Conservation (phyloP, 1,140 invertebrate genomes). For the Bacillus rossius region DNA sequence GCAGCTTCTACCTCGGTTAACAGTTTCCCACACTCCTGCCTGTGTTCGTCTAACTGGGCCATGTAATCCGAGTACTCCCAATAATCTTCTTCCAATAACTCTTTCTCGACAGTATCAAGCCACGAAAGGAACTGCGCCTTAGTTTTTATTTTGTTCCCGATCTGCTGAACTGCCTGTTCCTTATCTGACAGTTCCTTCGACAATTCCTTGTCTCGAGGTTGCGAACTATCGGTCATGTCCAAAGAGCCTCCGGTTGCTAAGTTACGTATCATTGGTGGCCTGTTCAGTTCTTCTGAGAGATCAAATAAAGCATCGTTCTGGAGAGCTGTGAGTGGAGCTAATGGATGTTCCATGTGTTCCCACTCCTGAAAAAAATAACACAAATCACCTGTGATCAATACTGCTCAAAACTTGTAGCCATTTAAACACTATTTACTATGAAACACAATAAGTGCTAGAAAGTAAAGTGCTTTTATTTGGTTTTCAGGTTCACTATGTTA, state of each 20-base stretch:
- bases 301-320: slow-evolving; percentile 10
- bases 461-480: too few species aligned
- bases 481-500: too few species aligned
- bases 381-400: too few species aligned
- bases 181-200: not conserved
- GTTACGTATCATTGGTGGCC: not conserved
- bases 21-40: slow-evolving; percentile 64
- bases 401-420: too few species aligned
- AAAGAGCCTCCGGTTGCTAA: slow-evolving; percentile 1
- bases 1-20: slow-evolving; percentile 61
- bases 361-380: not conserved
- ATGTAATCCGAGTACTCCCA: slow-evolving; percentile 60
- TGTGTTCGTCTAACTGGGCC: slow-evolving; percentile 59
- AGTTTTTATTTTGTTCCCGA: slow-evolving; percentile 3
- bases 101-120: slow-evolving; percentile 59
- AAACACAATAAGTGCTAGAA: too few species aligned
- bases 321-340: slow-evolving; percentile 8
- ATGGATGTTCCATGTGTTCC: slow-evolving; percentile 7
- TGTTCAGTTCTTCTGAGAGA: slow-evolving; percentile 6
- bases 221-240: not conserved
- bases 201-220: not conserved
- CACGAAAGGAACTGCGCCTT: slow-evolving; percentile 33
- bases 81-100: slow-evolving; percentile 57
- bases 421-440: too few species aligned
- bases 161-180: not conserved